phyloP scores from a whole-genome alignment of 2,888 invertebrate species.

The Ophonus ardosiacus region DNA sequence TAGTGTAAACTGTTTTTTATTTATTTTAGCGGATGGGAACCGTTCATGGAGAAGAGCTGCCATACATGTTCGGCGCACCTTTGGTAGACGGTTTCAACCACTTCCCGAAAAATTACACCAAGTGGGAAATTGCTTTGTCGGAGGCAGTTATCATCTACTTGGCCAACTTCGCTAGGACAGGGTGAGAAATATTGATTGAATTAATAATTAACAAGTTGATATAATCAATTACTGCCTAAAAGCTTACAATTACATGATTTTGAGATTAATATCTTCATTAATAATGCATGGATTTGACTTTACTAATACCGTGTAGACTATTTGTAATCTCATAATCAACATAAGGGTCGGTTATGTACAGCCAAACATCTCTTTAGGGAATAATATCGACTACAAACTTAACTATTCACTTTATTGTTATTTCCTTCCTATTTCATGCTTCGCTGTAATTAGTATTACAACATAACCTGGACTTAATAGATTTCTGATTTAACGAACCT shows the following conservation, averaged over 20 bases:
- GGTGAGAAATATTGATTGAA: slow-evolving; percentile 80
- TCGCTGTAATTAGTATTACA: no score
- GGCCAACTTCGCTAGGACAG: slow-evolving; percentile 91
- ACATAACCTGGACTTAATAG: no score
- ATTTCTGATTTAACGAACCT: no score
- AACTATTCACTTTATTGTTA: background rate
- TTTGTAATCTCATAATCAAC: slow-evolving; percentile 41
- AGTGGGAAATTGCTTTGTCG: slow-evolving; percentile 89
- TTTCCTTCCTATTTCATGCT: background rate
- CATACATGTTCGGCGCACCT: slow-evolving; percentile 94
- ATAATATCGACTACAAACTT: background rate
- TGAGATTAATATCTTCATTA: slow-evolving; percentile 38
- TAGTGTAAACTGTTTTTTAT: slow-evolving; percentile 15
- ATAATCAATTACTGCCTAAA: slow-evolving; percentile 15
- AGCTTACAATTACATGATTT: slow-evolving; percentile 13
- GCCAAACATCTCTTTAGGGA: background rate
- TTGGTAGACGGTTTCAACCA: slow-evolving; percentile 89
- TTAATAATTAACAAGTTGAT: background rate
- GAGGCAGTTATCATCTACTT: slow-evolving; percentile 93
- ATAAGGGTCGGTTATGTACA: slow-evolving; percentile 34
- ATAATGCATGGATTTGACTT: slow-evolving; percentile 39
- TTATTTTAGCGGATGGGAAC: slow-evolving; percentile 88
- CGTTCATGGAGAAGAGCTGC: slow-evolving; percentile 94
- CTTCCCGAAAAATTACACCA: slow-evolving; percentile 93
- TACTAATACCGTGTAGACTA: slow-evolving; percentile 44